Conservation (phyloP, 2,888 invertebrate species). For the Epinotia demarniana region DNA sequence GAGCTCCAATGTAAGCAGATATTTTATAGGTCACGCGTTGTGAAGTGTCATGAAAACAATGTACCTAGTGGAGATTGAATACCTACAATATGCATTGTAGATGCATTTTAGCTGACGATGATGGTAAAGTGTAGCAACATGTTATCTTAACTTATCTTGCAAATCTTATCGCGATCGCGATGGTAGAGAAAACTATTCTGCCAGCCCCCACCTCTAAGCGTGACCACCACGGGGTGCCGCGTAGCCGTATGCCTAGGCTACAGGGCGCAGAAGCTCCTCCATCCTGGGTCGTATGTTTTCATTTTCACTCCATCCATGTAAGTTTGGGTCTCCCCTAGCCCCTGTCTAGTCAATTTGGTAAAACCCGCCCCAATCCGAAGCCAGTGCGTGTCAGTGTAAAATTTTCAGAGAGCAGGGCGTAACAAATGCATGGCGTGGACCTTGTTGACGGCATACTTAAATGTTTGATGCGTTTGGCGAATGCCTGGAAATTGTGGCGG, state of each 20-base stretch:
- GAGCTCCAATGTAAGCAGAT: slow-evolving; percentile 35
- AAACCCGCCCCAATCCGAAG: background rate
- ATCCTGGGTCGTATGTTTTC: too few relatives aligned
- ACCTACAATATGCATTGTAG: slow-evolving; percentile 5
- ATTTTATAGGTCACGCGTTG: slow-evolving; percentile 38
- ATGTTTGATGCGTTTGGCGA: slow-evolving; percentile 26
- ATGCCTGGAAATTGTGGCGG: background rate
- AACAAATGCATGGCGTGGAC: slow-evolving; percentile 29
- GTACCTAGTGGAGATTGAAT: slow-evolving; percentile 32
- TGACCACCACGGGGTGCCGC: too few relatives aligned
- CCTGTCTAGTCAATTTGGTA: background rate
- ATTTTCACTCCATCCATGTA: too few relatives aligned
- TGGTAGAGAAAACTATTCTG: too few relatives aligned
- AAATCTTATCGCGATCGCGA: too few relatives aligned
- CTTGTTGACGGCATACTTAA: slow-evolving; percentile 21
- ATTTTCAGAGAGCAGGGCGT: slow-evolving; percentile 8
- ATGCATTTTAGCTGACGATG: background rate
- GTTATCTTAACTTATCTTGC: background rate
- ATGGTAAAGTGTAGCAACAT: too few relatives aligned
- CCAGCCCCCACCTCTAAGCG: too few relatives aligned
- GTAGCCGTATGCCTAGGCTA: too few relatives aligned
- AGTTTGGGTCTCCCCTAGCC: too few relatives aligned
- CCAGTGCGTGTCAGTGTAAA: slow-evolving; percentile 22
- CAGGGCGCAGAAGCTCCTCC: too few relatives aligned
- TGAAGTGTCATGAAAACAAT: slow-evolving; percentile 40